Conservation (phyloP, 2,888 invertebrate species). For the Euphydryas editha region DNA sequence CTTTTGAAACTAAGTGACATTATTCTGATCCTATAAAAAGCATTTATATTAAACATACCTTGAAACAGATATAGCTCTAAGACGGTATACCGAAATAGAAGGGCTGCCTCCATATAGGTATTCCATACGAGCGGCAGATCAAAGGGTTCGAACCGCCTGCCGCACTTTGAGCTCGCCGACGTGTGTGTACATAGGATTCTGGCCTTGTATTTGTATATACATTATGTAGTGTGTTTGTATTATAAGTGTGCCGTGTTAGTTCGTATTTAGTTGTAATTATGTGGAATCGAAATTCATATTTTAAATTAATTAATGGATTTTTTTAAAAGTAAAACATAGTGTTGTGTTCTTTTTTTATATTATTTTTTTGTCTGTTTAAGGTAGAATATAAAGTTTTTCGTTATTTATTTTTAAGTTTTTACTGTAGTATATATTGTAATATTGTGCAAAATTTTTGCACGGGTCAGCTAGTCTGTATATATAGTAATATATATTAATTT, state of each 20-base stretch:
- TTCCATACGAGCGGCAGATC: slow-evolving; percentile 59
- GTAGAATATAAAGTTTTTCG: too few species aligned
- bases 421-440: too few species aligned
- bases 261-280: background rate
- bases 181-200: slow-evolving; percentile 47
- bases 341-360: too few species aligned
- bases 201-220: slow-evolving; percentile 34
- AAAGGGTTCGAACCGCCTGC: slow-evolving; percentile 61
- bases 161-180: slow-evolving; percentile 66
- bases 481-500: too few species aligned
- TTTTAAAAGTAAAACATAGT: too few species aligned
- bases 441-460: too few species aligned
- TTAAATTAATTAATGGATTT: too few species aligned
- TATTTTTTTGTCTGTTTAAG: too few species aligned
- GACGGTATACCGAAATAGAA: slow-evolving; percentile 69
- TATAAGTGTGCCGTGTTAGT: slow-evolving; percentile 12
- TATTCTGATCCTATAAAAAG: slow-evolving; percentile 33
- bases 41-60: slow-evolving; percentile 35
- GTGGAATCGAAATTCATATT: background rate
- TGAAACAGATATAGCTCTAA: slow-evolving; percentile 53
- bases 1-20: slow-evolving; percentile 12
- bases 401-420: too few species aligned
- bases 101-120: slow-evolving; percentile 56
- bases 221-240: slow-evolving; percentile 26
- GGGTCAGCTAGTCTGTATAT: too few species aligned